Conservation (phyloP, 2,888 invertebrate genomes). For the Drosophila robusta region DNA sequence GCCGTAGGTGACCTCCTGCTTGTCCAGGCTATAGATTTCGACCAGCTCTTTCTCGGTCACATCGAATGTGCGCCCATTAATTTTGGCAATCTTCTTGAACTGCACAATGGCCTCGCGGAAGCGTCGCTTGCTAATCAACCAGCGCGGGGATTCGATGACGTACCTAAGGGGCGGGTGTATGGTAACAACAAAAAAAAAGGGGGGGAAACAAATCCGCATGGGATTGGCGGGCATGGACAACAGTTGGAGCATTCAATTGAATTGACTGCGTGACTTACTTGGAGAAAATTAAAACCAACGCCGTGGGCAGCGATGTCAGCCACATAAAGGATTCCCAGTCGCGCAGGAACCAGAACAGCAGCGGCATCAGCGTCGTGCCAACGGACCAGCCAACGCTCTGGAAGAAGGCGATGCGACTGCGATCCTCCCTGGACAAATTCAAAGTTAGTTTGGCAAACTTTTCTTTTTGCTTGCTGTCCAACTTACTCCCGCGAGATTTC, state of each 20-base stretch:
- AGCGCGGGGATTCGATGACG: constrained; percentile 88
- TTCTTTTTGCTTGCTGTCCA: constrained; percentile 18
- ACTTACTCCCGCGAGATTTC: constrained; percentile 86
- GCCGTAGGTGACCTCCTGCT: constrained; percentile 86
- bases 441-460: constrained; percentile 53
- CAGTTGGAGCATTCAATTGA: constrained; percentile 42
- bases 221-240: constrained; percentile 22
- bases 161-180: constrained; percentile 86
- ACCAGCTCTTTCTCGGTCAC: constrained; percentile 84
- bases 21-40: constrained; percentile 83
- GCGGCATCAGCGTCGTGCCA: constrained; percentile 86
- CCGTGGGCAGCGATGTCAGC: constrained; percentile 85
- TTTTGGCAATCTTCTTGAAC: constrained; percentile 86
- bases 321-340: constrained; percentile 86
- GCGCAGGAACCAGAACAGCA: constrained; percentile 86
- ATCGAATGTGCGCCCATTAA: constrained; percentile 86
- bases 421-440: constrained; percentile 82
- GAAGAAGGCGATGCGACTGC: constrained; percentile 86
- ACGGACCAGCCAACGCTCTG: constrained; percentile 86
- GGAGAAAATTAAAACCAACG: constrained; percentile 84
- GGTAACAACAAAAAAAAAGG: background rate
- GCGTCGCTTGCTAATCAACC: constrained; percentile 87
- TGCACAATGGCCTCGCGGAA: constrained; percentile 85
- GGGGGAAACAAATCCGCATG: background rate
- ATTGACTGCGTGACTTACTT: constrained; percentile 83